phyloP scores from a whole-genome alignment of 1,140 invertebrate species.

The Diorhabda carinulata region DNA sequence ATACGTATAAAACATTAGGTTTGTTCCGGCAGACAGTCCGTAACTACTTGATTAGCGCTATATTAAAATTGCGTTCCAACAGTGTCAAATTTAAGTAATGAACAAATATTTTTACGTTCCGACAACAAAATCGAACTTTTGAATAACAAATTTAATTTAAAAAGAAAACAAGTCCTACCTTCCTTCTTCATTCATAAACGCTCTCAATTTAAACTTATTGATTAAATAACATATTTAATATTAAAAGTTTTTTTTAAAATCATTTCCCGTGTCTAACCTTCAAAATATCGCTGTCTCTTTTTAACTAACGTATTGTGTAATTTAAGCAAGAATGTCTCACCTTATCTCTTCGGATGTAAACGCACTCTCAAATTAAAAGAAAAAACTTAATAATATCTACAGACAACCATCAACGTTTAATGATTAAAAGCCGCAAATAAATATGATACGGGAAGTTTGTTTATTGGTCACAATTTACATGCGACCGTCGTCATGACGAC shows the following conservation, averaged over 20 bases:
- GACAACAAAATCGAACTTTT: too few relatives aligned
- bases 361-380: neutral
- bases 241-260: neutral
- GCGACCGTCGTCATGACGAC: constrained; percentile 33
- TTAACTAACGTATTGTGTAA: neutral
- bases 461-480: constrained; percentile 36
- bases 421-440: constrained; percentile 32
- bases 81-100: too few relatives aligned
- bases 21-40: too few relatives aligned
- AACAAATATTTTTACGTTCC: too few relatives aligned
- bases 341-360: neutral
- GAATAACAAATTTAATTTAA: too few relatives aligned
- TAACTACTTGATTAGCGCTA: too few relatives aligned
- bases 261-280: neutral
- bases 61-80: too few relatives aligned
- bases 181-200: too few relatives aligned
- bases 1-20: too few relatives aligned
- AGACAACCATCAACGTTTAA: constrained; percentile 25
- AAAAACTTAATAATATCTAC: constrained; percentile 5
- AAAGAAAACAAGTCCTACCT: too few relatives aligned
- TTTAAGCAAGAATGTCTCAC: neutral
- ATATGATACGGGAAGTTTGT: constrained; percentile 31
- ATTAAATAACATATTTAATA: neutral
- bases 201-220: too few relatives aligned
- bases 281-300: neutral